Conservation (phyloP, 2,113 vertebrate genomes). For the Gila orcuttii region DNA sequence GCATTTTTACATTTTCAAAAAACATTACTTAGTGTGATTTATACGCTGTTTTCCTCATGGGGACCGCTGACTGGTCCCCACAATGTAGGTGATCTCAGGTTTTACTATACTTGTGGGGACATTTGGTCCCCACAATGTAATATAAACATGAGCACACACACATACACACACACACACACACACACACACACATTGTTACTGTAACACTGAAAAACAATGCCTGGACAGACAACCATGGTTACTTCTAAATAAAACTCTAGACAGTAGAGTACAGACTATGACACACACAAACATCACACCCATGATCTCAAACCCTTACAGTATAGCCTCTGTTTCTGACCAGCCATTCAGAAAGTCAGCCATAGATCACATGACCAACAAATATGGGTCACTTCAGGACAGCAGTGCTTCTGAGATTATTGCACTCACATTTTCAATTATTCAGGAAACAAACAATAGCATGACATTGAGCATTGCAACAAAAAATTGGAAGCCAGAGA, state of each 20-base stretch:
- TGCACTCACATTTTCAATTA: slow-evolving; percentile 52
- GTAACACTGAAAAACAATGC: not conserved
- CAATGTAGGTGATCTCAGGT: no score
- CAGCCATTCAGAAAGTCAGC: slow-evolving; percentile 37
- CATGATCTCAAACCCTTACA: slow-evolving; percentile 38
- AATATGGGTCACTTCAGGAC: slow-evolving; percentile 59
- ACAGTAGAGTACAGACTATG: not conserved
- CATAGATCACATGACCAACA: slow-evolving; percentile 46
- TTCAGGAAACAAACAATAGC: slow-evolving; percentile 42
- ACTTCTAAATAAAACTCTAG: not conserved
- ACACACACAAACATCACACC: slow-evolving; percentile 11
- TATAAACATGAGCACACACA: no score
- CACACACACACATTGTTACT: no score
- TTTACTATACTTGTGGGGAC: no score
- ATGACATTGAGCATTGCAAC: not conserved
- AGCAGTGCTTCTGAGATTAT: slow-evolving; percentile 39
- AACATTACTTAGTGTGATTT: no score
- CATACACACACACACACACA: no score
- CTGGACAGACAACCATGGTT: not conserved
- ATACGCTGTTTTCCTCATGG: no score
- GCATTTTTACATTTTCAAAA: no score
- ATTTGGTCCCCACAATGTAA: no score
- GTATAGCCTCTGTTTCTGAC: slow-evolving; percentile 41
- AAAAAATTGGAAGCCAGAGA: slow-evolving; percentile 26
- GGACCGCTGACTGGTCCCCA: no score